Base-by-base conservation (phyloP, 1,140 invertebrate species). In the Rhysida immarginata region DNA sequence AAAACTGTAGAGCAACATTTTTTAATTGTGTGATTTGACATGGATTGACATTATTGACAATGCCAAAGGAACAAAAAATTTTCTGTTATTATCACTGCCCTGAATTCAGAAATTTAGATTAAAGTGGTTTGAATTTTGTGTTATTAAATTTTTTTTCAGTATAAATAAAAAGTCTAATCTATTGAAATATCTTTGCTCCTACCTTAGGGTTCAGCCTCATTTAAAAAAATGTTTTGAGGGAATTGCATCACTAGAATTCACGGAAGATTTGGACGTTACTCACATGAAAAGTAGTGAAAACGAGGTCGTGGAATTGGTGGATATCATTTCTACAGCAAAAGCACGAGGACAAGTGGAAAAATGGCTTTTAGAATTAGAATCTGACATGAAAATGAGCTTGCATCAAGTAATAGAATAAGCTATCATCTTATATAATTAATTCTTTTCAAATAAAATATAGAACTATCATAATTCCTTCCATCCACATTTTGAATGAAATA, bases 211-310 rank as follows among this genome's bases (percentile, higher is more conserved):
- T n/a, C 92, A 96, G 68, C 91, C 90, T n/a, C 91, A 96, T 77
- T 73, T 97, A 52, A 96, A 94, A 75, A 97, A 97, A 66, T 96
- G 91, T 69, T 96, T 95, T 71, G 87, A 92, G 71, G 88, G 92
- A 25, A 95, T 97, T 58, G 84, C 84, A 2, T 83, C 77, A 58
- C 69, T 96, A 5, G 80, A 76, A 24, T 97, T 97, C 66, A 93
- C 87, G 0, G 83, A 87, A 56, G 78, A 82, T 5, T 71, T 93
- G 64, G 88, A 94, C 57, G 85, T 96, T 1, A 92, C 84, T 0
- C 78, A 84, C 35, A 94, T 97, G 82, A 83, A 79, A 65, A 95
- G 91, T 2, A 84, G 82, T 54, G 90, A 96, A 69, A 84, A 80
- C 21, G 94, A 97, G 72, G 72, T 81, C 26, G 83, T 97, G 16